Conservation (phyloP, 2,888 invertebrate genomes). For the Spodoptera exigua region DNA sequence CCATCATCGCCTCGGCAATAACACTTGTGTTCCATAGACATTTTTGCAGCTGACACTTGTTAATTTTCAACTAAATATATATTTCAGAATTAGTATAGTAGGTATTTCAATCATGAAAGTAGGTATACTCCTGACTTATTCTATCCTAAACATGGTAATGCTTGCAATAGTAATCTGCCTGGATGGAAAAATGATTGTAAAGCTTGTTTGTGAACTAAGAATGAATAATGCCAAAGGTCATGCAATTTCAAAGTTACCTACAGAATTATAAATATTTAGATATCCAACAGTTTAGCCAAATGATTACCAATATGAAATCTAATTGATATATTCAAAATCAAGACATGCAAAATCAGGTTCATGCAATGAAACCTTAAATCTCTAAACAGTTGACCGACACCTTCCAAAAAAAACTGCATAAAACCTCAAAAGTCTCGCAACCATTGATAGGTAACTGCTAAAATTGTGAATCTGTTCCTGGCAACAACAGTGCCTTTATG, state of each 20-base stretch:
- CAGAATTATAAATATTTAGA: no score
- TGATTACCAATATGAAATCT: constrained; percentile 10
- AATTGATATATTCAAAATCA: constrained; percentile 5
- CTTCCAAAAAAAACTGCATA: neutral
- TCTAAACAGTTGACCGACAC: constrained; percentile 8
- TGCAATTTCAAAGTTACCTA: constrained; percentile 19
- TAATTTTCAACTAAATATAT: constrained; percentile 55
- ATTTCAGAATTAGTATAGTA: neutral
- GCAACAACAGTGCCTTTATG: neutral
- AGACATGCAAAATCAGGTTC: constrained; percentile 32
- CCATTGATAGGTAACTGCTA: neutral
- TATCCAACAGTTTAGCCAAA: neutral
- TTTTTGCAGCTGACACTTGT: constrained; percentile 70
- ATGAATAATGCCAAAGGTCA: neutral
- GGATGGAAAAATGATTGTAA: no score
- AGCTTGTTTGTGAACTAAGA: neutral
- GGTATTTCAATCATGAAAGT: no score
- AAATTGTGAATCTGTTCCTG: neutral
- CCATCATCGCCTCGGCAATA: constrained; percentile 82
- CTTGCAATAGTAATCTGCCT: no score
- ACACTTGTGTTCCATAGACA: constrained; percentile 83
- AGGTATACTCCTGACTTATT: neutral
- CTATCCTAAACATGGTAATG: no score
- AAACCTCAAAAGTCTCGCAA: constrained; percentile 27
- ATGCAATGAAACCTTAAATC: constrained; percentile 22